Conservation (phyloP, 2,113 vertebrate species). For the Prunella fulvescens region DNA sequence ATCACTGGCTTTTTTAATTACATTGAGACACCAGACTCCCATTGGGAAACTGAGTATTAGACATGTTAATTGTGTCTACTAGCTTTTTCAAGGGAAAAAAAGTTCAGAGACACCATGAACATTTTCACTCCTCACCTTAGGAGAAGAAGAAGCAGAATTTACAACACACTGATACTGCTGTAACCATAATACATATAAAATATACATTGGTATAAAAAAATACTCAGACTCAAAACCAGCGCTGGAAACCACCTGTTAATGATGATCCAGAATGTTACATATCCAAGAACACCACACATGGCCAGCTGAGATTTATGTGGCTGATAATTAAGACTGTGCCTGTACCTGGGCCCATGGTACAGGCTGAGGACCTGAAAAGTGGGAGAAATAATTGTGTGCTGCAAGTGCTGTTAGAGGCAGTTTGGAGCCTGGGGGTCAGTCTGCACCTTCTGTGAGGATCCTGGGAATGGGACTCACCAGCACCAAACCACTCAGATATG, state of each 20-base stretch:
- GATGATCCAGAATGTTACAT: neutral
- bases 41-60: neutral
- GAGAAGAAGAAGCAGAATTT: neutral
- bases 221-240: neutral
- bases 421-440: neutral
- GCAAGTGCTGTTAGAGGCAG: neutral
- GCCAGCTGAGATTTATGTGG: neutral
- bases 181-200: neutral
- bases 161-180: neutral
- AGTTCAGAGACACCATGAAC: neutral
- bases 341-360: neutral
- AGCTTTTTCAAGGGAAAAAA: neutral
- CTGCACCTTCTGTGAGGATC: rapidly evolving
- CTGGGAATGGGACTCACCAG: neutral
- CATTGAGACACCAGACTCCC: neutral
- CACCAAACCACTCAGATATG: neutral
- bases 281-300: neutral
- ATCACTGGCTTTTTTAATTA: neutral
- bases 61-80: neutral
- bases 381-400: neutral
- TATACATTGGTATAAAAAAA: neutral
- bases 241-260: neutral
- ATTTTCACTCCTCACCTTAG: neutral
- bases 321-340: neutral
- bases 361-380: neutral